Base-by-base conservation (phyloP, 2,113 vertebrate genomes). In the Mus musculus region DNA sequence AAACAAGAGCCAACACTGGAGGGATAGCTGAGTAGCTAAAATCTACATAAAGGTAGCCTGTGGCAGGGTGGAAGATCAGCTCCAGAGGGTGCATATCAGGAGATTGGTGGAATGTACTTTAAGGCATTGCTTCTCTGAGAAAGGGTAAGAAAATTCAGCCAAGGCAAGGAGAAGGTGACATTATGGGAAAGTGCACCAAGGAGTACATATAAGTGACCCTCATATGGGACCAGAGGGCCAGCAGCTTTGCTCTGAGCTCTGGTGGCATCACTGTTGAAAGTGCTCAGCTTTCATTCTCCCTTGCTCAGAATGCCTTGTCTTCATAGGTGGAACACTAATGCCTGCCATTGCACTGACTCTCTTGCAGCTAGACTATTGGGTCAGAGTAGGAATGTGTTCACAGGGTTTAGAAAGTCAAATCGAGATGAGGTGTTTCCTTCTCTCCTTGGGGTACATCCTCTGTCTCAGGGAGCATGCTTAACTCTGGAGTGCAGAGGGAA, bases 121-220 rank as follows among this genome's bases (percentile, higher is more conserved):
- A 52, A 3, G 3, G n/a, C 17, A 12, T 69, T 33, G n/a, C 17
- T 54, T 1, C 2, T 28, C 26, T 9, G 39, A 76, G 49, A 69
- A 33, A 26, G 26, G 16, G 17, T n/a, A 36, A 85, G 56, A 52
- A 92, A 33, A 30, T 28, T 9, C 33, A 76, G 71, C 52, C 88
- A 61, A 76, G 72, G 36, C 2, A 0, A 13, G 30, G 6, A n/a
- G 16, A 7, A 30, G 56, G 19, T 2, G 61, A 76, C 14, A 11
- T 30, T 10, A 0, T 17, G 36, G 30, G 19, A 33, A 56, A 7
- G 26, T 13, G 24, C 0, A 1, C 0, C 0, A 12, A 19, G 71
- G 24, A n/a, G 9, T 0, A 0, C 0, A 6, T 16, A 19, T 46
- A 0, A 0, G 7, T 16, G 13, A 10, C 26, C 2, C 56, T 63